Percentiles rank a stretch among this genome's conserved stretches.
phyloP scores from a whole-genome alignment of 2,113 vertebrate species.

The Panthera leo region DNA sequence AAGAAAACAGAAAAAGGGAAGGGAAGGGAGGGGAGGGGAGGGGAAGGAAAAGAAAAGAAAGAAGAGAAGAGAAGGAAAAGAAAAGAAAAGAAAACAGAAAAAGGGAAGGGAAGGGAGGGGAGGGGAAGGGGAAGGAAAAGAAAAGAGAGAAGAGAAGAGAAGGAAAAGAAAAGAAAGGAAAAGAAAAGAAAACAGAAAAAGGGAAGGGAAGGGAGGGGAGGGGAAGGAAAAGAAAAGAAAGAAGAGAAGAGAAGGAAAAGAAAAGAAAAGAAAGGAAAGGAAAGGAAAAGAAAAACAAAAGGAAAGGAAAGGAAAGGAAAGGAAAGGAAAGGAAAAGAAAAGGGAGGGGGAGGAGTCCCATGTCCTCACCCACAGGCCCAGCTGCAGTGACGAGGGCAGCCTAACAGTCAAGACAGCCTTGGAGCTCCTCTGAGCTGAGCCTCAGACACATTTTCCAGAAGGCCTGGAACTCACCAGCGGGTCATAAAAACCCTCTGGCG shows the following conservation, averaged over 20 bases:
- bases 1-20: too few species aligned
- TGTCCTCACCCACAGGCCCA: neutral
- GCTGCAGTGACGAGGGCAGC: neutral
- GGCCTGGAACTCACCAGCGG: neutral
- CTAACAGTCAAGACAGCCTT: neutral
- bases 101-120: neutral
- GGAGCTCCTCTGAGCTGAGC: neutral
- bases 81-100: too few species aligned
- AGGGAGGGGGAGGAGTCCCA: neutral
- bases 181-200: too few species aligned
- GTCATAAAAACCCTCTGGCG: neutral
- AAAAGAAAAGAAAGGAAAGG: too few species aligned
- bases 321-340: fast-evolving
- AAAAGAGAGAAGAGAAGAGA: too few species aligned
- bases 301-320: fast-evolving
- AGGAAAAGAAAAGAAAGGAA: fast-evolving
- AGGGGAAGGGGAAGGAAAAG: neutral
- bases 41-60: too few species aligned
- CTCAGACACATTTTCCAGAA: constrained; percentile 27
- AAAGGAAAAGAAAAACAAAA: too few species aligned
- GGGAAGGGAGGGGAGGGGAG: too few species aligned
- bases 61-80: fast-evolving
- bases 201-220: neutral
- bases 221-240: fast-evolving
- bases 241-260: fast-evolving